Evolutionary conservation across 30 jellyfish, hydroid and myxozoan genomes (phyloP), one percentile per base, ranked within the genome.

Genomic region (Hydractinia symbiolongicarpus): DNA sequence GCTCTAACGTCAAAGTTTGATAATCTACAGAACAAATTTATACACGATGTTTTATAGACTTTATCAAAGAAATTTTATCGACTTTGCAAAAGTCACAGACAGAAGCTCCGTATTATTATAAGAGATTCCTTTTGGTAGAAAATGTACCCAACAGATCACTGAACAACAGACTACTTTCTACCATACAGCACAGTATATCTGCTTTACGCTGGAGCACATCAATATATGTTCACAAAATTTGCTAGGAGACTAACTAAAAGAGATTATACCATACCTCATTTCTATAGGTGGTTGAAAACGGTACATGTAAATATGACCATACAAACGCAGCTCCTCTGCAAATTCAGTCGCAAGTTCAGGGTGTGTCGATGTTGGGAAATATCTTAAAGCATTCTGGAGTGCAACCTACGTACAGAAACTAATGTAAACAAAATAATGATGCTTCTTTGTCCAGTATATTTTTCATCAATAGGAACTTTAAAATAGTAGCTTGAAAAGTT

Each of bases 291-390:
- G 98, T 62, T 92, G 61, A 62, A 92, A 92, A 50, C 98, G 79
- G 76, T 92, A 86, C 98, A 92, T 92, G 88, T 92, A 92, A 72
- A 92, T 92, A 78, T 92, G 98, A 19, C 98, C 98, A 87, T 75
- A 86, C 16, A 83, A 84, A 14, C 89, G 73, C 76, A 92, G 54
- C 68, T 92, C 98, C 69, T 87, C 93, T 2, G 98, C 98, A 83
- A 92, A 92, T 73, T 92, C 98, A 6, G 88, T 84, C 16, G 96
- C 96, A 76, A 92, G 81, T 16, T 61, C 85, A 50, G 57, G 89
- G 73, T 92, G 98, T 5, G 88, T 73, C 69, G 67, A 30, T 67
- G 95, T 82, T 56, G 98, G 98, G 78, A 92, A 92, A 69, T 92
- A 92, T 55, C 98, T 76, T 78, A 92, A 74, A 4, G 98, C 98